A percentile compares a stretch with the other conserved stretches of the same genome.
Evolutionary conservation across 1,140 invertebrate genomes (phyloP).

Genomic region (Venturia canescens): DNA sequence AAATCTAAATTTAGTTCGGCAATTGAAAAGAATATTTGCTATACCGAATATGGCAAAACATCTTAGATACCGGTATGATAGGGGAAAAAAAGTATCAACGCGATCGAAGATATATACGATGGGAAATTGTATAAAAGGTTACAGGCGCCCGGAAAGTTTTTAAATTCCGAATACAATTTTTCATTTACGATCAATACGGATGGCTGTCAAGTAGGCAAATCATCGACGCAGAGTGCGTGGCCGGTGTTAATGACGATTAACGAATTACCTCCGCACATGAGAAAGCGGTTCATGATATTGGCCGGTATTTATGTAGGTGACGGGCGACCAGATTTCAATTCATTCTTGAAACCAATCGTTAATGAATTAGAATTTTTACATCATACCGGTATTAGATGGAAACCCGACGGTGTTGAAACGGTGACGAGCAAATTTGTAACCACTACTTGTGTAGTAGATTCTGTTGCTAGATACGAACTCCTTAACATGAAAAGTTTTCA

Average conservation of each 20-base stretch:
- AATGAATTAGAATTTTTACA: slow-evolving; percentile 32
- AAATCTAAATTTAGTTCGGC: not conserved
- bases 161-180: slow-evolving; percentile 39
- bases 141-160: not conserved
- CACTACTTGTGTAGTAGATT: slow-evolving; percentile 37
- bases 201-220: slow-evolving; percentile 34
- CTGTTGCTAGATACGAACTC: slow-evolving; percentile 30
- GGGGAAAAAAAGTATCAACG: not conserved
- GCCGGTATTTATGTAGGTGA: slow-evolving; percentile 32
- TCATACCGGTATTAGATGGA: slow-evolving; percentile 33
- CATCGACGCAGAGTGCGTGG: slow-evolving; percentile 29
- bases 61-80: slow-evolving; percentile 11
- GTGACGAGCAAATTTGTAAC: slow-evolving; percentile 25
- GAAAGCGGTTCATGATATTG: slow-evolving; percentile 41
- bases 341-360: slow-evolving; percentile 19
- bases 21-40: not conserved
- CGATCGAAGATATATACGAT: slow-evolving; percentile 17
- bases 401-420: not conserved
- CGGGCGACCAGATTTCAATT: slow-evolving; percentile 34
- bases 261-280: slow-evolving; percentile 37
- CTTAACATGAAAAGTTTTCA: slow-evolving; percentile 31
- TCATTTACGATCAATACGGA: slow-evolving; percentile 42
- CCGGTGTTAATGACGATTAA: slow-evolving; percentile 46
- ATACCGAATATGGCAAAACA: not conserved
- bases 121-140: slow-evolving; percentile 13